Conservation (phyloP, 2,113 vertebrate species). For the Macaca fascicularis region DNA sequence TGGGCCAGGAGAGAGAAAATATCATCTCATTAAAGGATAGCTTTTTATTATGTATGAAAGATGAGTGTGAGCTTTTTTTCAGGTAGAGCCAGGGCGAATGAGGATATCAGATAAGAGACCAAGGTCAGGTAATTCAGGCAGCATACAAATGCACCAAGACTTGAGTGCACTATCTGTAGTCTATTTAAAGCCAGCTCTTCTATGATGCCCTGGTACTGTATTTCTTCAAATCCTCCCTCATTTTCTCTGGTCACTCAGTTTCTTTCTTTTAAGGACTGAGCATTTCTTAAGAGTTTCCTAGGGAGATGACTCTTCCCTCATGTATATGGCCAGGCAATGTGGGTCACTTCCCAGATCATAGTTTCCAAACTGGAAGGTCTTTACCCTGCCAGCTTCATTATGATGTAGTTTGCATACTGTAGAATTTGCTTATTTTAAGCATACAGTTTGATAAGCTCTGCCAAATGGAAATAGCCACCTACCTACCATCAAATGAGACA, state of each 20-base stretch:
- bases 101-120: neutral
- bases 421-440: neutral
- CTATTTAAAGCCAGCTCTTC: neutral
- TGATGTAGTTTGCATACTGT: neutral
- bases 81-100: neutral
- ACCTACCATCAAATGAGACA: neutral
- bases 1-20: neutral
- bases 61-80: neutral
- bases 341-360: accelerated
- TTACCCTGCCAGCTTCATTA: too few relatives aligned
- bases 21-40: neutral
- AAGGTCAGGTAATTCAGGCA: neutral
- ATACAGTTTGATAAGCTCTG: neutral
- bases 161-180: neutral
- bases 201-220: neutral
- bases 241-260: neutral
- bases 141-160: accelerated
- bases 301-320: neutral
- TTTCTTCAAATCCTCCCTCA: neutral
- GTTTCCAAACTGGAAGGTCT: neutral
- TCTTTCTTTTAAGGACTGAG: neutral
- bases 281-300: neutral
- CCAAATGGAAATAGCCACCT: neutral
- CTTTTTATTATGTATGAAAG: neutral
- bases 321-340: neutral